Conservation (phyloP, 2,888 invertebrate genomes). For the Shargacucullia verbasci region DNA sequence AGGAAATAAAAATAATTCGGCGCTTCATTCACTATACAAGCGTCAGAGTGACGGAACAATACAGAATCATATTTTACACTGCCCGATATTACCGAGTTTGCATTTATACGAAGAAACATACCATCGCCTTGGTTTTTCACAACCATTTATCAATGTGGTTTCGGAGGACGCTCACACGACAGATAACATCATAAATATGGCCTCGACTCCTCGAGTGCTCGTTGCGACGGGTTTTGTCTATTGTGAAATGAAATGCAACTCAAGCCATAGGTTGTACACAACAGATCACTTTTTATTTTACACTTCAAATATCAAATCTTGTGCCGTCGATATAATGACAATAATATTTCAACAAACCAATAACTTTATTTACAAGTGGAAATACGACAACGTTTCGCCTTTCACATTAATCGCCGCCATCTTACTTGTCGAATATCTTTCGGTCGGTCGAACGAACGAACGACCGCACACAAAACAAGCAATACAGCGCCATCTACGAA, state of each 20-base stretch:
- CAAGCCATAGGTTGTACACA: conserved; percentile 69
- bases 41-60: conserved; percentile 83
- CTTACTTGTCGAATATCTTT: conserved; percentile 88
- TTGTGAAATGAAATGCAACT: conserved; percentile 85
- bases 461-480: conserved; percentile 87
- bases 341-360: conserved; percentile 73
- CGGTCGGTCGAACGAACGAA: conserved; percentile 78
- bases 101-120: conserved; percentile 72
- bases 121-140: conserved; percentile 83
- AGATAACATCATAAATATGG: conserved; percentile 91
- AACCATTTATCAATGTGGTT: conserved; percentile 84
- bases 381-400: conserved; percentile 89
- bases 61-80: conserved; percentile 66
- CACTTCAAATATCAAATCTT: conserved; percentile 70
- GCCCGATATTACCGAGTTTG: conserved; percentile 55
- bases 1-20: conserved; percentile 77
- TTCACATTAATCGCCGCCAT: conserved; percentile 92
- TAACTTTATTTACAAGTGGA: conserved; percentile 87
- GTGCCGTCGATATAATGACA: conserved; percentile 64
- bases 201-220: conserved; percentile 87
- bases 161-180: conserved; percentile 87
- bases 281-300: conserved; percentile 73
- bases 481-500: conserved; percentile 89
- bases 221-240: conserved; percentile 88
- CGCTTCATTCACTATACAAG: conserved; percentile 81